phyloP scores from a whole-genome alignment of 2,797 vertebrate genomes.

The Ficedula albicollis region DNA sequence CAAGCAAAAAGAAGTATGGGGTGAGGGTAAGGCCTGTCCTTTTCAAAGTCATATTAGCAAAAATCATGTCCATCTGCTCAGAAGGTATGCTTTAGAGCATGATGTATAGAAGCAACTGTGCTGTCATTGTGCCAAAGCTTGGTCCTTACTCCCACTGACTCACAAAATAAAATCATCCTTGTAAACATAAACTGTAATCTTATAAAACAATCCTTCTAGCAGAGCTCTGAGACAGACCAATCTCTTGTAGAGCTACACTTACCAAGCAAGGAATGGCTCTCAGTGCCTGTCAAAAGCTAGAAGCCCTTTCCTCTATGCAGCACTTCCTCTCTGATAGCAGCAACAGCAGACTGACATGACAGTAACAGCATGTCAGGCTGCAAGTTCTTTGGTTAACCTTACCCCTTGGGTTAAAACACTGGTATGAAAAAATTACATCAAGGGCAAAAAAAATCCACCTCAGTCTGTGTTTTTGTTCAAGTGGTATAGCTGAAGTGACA shows the following conservation, averaged over 20 bases:
- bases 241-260: background rate
- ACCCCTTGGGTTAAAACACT: background rate
- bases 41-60: background rate
- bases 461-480: background rate
- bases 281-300: background rate
- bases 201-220: background rate
- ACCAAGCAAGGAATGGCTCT: background rate
- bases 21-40: background rate
- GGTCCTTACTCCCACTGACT: background rate
- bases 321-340: background rate
- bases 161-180: constrained; percentile 29
- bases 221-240: background rate
- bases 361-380: background rate
- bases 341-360: background rate
- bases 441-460: background rate
- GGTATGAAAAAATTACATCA: background rate
- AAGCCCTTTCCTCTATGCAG: background rate
- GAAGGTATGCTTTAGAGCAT: background rate
- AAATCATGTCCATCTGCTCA: background rate
- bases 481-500: background rate
- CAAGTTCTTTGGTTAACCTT: background rate
- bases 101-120: background rate
- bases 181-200: constrained; percentile 20
- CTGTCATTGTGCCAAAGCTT: background rate
- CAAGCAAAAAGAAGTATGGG: background rate